These are phyloP conservation scores for Ochotona curzoniae DNA, from an alignment of 2,113 vertebrate species.

Conservation along the genomic window DNA sequence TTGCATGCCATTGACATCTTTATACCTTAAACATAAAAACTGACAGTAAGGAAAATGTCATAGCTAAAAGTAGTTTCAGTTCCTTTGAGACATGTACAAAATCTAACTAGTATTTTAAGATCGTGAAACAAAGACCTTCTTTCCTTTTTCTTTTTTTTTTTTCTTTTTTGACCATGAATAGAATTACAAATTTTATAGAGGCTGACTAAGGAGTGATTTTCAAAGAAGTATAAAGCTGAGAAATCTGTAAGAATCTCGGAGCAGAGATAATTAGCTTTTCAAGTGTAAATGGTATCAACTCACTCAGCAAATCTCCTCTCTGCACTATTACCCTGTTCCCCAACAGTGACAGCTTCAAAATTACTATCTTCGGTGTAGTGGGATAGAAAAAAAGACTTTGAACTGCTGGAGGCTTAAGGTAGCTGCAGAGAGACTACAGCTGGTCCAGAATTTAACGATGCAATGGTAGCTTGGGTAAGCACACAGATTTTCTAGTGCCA, in stretches of 20 bases:
- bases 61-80: not conserved
- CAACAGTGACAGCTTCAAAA: not conserved
- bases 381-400: not conserved
- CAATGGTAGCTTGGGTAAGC: not conserved
- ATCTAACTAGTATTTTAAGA: constrained; percentile 21
- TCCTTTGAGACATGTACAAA: constrained; percentile 8
- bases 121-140: constrained; percentile 38
- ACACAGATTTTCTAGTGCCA: not conserved
- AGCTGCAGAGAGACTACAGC: not conserved
- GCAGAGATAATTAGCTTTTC: not conserved
- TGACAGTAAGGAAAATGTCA: not conserved
- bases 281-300: not conserved
- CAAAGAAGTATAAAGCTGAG: not conserved
- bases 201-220: not conserved
- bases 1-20: not conserved
- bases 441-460: not conserved
- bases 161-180: not conserved
- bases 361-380: not conserved
- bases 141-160: constrained; percentile 35
- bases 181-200: not conserved
- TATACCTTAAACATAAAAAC: not conserved
- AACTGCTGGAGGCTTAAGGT: not conserved
- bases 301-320: not conserved
- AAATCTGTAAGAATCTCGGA: not conserved
- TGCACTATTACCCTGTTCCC: not conserved